Evolutionary conservation across 2,888 invertebrate species (phyloP).

Genomic region (Andrena minutula): DNA sequence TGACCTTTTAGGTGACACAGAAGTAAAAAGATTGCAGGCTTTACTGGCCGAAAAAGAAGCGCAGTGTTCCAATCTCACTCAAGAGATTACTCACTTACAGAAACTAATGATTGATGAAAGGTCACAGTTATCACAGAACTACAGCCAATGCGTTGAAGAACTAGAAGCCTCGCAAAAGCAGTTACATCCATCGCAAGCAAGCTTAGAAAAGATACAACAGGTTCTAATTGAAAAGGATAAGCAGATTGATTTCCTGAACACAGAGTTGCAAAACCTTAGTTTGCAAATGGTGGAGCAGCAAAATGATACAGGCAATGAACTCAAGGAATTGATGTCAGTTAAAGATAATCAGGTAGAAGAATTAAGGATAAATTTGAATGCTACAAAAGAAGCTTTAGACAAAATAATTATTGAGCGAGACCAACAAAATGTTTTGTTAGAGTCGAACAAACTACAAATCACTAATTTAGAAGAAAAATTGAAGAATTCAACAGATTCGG

Average conservation of each 20-base stretch:
- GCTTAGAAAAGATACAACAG: conserved; percentile 53
- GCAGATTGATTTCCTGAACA: conserved; percentile 62
- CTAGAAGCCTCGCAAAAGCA: conserved; percentile 45
- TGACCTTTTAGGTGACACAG: conserved; percentile 26
- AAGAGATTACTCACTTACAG: conserved; percentile 58
- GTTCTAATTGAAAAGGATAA: conserved; percentile 54
- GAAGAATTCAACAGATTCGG: conserved; percentile 61
- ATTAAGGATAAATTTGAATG: conserved; percentile 33
- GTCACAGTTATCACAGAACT: conserved; percentile 42
- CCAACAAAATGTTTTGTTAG: conserved; percentile 61
- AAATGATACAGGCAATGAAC: conserved; percentile 21
- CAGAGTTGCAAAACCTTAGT: conserved; percentile 55
- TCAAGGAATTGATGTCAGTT: conserved; percentile 28
- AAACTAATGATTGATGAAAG: conserved; percentile 57
- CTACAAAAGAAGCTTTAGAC: conserved; percentile 42
- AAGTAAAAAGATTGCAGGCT: conserved; percentile 61
- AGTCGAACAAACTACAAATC: conserved; percentile 66
- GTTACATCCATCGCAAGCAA: conserved; percentile 36
- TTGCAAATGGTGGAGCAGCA: conserved; percentile 64
- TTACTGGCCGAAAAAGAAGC: conserved; percentile 69
- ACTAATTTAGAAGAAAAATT: conserved; percentile 69
- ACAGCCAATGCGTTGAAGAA: conserved; percentile 35
- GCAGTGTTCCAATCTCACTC: conserved; percentile 59
- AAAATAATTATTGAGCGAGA: conserved; percentile 61
- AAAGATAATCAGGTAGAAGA: conserved; percentile 37